Evolutionary conservation across 30 jellyfish, hydroid and myxozoan species (phyloP).

Genomic region (Hydra vulgaris): DNA sequence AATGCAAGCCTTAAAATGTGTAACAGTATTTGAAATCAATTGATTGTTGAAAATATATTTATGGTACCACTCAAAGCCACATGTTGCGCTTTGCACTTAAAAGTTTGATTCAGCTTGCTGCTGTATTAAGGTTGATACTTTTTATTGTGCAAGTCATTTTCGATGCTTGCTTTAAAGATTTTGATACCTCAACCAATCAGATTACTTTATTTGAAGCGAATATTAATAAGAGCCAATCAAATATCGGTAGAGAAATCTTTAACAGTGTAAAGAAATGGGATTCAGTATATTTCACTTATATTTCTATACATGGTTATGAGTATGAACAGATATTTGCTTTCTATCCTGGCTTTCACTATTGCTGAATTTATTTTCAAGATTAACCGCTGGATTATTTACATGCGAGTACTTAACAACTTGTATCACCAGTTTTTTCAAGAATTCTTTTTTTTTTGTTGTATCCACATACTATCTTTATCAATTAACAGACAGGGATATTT

Average conservation of each 20-base stretch:
- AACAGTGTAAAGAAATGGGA: conserved; percentile 82
- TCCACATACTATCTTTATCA: conserved; percentile 36
- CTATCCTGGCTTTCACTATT: conserved; percentile 42
- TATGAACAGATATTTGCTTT: conserved; percentile 94
- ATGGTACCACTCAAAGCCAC: neutral
- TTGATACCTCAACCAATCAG: conserved; percentile 26
- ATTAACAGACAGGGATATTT: conserved; percentile 19
- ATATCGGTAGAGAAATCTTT: too few species aligned
- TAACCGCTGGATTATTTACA: neutral
- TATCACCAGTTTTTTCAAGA: conserved; percentile 20
- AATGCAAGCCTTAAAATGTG: too few species aligned
- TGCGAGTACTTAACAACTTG: neutral
- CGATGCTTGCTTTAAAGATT: conserved; percentile 3
- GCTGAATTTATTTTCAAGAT: conserved; percentile 20
- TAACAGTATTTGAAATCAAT: too few species aligned
- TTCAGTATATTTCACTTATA: conserved; percentile 56
- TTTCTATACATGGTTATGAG: conserved; percentile 50
- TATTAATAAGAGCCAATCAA: neutral
- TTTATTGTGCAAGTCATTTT: neutral
- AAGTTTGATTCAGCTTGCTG: neutral
- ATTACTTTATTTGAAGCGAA: neutral
- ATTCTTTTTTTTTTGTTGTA: conserved; percentile 21
- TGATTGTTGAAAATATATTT: too few species aligned
- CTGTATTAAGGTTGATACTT: neutral
- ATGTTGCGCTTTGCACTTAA: neutral